phyloP scores from a whole-genome alignment of 1,140 invertebrate genomes.

The Zaprionus capensis region DNA sequence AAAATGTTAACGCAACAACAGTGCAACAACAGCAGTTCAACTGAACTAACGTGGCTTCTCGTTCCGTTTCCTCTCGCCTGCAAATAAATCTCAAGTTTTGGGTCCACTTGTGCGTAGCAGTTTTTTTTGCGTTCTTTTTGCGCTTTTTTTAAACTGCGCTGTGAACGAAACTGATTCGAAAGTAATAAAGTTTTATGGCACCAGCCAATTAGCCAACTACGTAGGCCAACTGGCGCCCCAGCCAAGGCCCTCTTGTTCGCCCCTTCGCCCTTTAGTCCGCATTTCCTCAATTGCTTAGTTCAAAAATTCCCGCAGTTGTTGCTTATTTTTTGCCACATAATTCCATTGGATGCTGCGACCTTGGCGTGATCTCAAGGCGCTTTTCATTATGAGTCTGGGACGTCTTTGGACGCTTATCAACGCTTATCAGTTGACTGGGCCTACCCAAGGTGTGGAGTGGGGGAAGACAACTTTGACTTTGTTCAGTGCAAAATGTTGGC shows the following conservation, averaged over 20 bases:
- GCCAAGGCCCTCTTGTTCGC: background rate
- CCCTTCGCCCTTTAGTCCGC: background rate
- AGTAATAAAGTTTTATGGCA: slow-evolving; percentile 59
- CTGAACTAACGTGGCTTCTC: slow-evolving; percentile 14
- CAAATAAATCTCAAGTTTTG: slow-evolving; percentile 39
- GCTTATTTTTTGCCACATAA: slow-evolving; percentile 25
- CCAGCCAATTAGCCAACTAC: slow-evolving; percentile 55
- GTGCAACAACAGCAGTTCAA: background rate
- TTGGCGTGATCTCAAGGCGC: slow-evolving; percentile 24
- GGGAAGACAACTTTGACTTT: slow-evolving; percentile 27
- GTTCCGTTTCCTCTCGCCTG: slow-evolving; percentile 5
- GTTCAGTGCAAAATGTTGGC: slow-evolving; percentile 34
- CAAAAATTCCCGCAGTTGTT: slow-evolving; percentile 16
- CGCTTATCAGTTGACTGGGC: slow-evolving; percentile 49
- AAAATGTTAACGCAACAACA: slow-evolving; percentile 26
- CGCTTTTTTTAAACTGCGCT: slow-evolving; percentile 21
- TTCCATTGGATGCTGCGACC: slow-evolving; percentile 32
- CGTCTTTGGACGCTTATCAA: slow-evolving; percentile 6
- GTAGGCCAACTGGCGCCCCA: slow-evolving; percentile 44
- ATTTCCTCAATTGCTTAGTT: background rate
- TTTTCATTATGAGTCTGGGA: slow-evolving; percentile 29
- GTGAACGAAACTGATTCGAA: slow-evolving; percentile 44
- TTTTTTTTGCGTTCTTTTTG: slow-evolving; percentile 16
- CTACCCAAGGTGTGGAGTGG: background rate
- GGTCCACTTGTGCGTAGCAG: slow-evolving; percentile 22